These are phyloP conservation scores for Anser brachyrhynchus DNA, from an alignment of 2,113 vertebrate genomes.

Conservation along the genomic window DNA sequence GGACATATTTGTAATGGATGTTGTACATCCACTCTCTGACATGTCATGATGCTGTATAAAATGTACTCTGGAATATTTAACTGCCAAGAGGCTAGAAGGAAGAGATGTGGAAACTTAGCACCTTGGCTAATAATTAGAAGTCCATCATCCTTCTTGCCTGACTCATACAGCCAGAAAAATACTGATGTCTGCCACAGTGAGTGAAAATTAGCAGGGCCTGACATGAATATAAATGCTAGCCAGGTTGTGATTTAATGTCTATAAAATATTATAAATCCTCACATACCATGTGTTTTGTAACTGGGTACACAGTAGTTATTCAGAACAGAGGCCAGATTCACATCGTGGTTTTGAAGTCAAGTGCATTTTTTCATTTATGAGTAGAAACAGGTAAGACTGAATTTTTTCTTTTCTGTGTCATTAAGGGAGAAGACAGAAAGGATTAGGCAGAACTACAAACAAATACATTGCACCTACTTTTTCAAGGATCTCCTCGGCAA, in stretches of 20 bases:
- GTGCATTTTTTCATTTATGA: neutral
- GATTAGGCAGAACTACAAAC: neutral
- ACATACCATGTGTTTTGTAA: neutral
- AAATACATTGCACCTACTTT: neutral
- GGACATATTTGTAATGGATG: neutral
- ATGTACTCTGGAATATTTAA: neutral
- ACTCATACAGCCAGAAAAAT: neutral
- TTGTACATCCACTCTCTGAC: neutral
- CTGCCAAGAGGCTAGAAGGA: neutral
- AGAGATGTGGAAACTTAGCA: neutral
- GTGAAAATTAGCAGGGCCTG: conserved; percentile 17
- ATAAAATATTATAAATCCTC: conserved; percentile 26
- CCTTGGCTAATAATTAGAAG: neutral
- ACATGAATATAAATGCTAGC: neutral
- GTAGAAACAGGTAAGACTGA: neutral
- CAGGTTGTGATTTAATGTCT: conserved; percentile 7
- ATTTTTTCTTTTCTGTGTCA: neutral
- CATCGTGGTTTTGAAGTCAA: neutral
- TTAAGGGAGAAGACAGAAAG: neutral
- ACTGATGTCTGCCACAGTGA: neutral
- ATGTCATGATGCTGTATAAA: neutral
- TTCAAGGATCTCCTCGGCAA: neutral
- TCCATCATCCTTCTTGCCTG: neutral
- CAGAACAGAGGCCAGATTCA: neutral
- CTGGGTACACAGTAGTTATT: neutral